phyloP scores from a whole-genome alignment of 1,140 invertebrate species.

The Tetramorium alpestre region DNA sequence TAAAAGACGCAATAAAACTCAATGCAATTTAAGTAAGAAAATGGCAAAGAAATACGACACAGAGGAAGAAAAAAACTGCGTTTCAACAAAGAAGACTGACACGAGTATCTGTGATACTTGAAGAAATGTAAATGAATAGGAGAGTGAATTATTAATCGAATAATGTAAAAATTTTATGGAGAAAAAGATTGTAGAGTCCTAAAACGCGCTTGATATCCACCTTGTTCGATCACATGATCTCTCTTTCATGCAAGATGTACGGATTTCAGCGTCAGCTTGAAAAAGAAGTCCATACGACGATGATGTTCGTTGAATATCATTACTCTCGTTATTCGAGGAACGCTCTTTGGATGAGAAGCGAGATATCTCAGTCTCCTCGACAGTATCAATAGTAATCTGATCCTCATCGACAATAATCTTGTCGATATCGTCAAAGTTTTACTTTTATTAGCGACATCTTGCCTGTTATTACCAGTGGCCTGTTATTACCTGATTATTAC shows the following conservation, averaged over 20 bases:
- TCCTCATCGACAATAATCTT: constrained; percentile 58
- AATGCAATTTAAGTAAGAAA: background rate
- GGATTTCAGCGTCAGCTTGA: background rate
- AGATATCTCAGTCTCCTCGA: constrained; percentile 79
- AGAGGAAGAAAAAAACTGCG: background rate
- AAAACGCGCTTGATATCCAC: background rate
- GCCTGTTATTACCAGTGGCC: background rate
- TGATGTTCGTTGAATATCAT: constrained; percentile 8
- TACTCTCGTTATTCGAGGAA: constrained; percentile 23
- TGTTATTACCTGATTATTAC: background rate
- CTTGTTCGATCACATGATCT: constrained; percentile 26
- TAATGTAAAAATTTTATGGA: background rate
- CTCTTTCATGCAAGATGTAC: constrained; percentile 10
- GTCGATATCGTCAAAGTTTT: background rate
- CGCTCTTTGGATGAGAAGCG: constrained; percentile 80
- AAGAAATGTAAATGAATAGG: background rate
- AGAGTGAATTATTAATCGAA: background rate
- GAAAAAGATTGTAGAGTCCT: background rate
- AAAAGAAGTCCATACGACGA: constrained; percentile 18
- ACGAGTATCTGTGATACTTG: too few species aligned
- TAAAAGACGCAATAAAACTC: background rate
- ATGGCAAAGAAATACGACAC: background rate
- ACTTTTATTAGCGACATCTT: background rate
- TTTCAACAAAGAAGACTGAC: background rate
- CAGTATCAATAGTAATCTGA: constrained; percentile 46